Base-by-base conservation (phyloP, 2,888 invertebrate species). In the Microchrysa polita region DNA sequence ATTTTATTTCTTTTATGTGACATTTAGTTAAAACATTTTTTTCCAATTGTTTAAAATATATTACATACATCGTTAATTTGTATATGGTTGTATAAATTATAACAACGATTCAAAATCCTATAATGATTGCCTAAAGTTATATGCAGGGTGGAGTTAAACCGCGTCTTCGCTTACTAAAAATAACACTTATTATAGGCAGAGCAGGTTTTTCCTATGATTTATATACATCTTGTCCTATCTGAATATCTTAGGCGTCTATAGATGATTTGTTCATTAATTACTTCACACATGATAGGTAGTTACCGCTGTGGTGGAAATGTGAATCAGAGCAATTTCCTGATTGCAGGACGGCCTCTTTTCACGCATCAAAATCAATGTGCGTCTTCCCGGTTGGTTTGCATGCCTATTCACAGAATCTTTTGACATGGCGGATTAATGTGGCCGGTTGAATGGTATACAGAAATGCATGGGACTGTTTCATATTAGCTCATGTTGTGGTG, bases 251-350 rank as follows among this genome's bases (percentile, higher is more conserved):
- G 14, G 22, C 18, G 44, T 34, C 48, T 42, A 44, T 44, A 20
- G 48, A 34, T 65, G 65, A 65, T 65, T 20, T 65, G 65, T 65
- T 65, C 65, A 65, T 65, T 44, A 65, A 65, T 65, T 65, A 65
- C 14, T 18, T 12, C 18, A 44, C 18, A 44, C 44, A 10, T 65
- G 65, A 65, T 44, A 65, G 65, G 44, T 65, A 44, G 65, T 65
- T 5, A 5, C 27, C n/a, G n/a, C n/a, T n/a, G n/a, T n/a, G 27
- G 27, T 34, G 44, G 44, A 44, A 20, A 14, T 16, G 44, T 18
- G 10, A 23, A 59, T 10, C 23, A 20, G 23, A 7, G 59, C 20
- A 23, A 59, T 59, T 59, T 59, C 59, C 59, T 20, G 59, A 23
- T 59, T 23, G 23, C 59, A 23, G 48, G 48, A 48, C 48, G 48